These are phyloP conservation scores for Gymnopithys bicolor DNA, from an alignment of 2,797 vertebrate genomes.

Conservation along the genomic window DNA sequence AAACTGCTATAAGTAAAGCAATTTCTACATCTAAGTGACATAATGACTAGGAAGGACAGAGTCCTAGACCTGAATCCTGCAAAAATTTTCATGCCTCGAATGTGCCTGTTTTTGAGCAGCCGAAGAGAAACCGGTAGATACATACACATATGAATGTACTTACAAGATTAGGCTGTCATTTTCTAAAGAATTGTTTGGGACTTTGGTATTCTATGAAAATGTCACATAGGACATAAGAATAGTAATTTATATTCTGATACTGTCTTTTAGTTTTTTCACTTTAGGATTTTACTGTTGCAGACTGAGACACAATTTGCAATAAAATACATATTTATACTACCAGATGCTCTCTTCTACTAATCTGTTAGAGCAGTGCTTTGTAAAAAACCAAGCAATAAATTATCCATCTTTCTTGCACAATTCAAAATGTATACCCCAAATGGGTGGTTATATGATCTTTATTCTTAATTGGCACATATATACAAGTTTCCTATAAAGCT, in stretches of 20 bases:
- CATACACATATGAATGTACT: not conserved
- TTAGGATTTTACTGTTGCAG: slow-evolving; percentile 2
- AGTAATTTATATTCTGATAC: not conserved
- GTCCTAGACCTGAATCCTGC: not conserved
- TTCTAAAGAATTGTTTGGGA: not conserved
- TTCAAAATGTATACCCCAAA: slow-evolving; percentile 31
- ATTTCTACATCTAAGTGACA: not conserved
- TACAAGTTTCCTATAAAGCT: slow-evolving; percentile 10
- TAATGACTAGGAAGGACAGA: not conserved
- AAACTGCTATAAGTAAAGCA: accelerated
- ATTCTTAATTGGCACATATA: slow-evolving; percentile 20
- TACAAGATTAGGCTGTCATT: not conserved
- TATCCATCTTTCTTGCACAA: not conserved
- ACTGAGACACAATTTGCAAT: not conserved
- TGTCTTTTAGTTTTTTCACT: not conserved
- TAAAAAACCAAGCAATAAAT: slow-evolving; percentile 28
- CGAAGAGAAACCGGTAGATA: not conserved
- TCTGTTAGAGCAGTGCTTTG: not conserved
- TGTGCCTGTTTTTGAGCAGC: not conserved
- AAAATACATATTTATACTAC: not conserved
- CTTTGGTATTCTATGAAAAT: not conserved
- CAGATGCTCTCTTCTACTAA: not conserved
- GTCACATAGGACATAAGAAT: not conserved
- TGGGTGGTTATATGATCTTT: slow-evolving; percentile 2
- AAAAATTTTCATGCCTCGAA: not conserved